Base-by-base conservation (phyloP, 1,140 invertebrate genomes). In the Leptopilina boulardi region DNA sequence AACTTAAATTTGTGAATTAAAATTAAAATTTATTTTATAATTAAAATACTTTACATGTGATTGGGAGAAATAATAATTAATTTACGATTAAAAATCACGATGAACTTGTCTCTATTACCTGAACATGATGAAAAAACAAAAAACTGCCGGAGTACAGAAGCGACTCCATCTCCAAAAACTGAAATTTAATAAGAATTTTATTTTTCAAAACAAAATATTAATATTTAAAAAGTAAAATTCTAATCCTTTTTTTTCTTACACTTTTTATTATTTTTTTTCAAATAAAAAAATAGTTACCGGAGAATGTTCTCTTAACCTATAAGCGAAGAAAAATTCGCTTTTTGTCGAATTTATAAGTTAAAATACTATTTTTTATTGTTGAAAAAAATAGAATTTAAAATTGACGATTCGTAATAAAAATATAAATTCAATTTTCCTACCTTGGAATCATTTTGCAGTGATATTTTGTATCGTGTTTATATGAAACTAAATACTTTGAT, bases 101-200 rank as follows among this genome's bases (percentile, higher is more conserved):
- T 11, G 4, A 70, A 26, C 9, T 41, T 38, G 34, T 70, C 34
- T 19, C 3, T 15, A 30, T 66, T 66, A 66, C 59, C 59, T 66
- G 26, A 66, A 66, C 59, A 66, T 66, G 59, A 66, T 30, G 59
- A 66, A 11, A 30, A 66, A 66, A 66, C 59, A 66, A 30, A 66
- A 66, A 13, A 66, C 23, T 3, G 11, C 11, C 59, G 15, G 59
- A 15, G 26, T 6, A 34, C 3, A 30, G 6, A 66, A 23, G 23
- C 11, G 23, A n/a, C 15, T 66, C 21, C 59, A 26, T 66, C 59
- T 66, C 13, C 59, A 3, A 66, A 66, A 34, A 30, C 59, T 66
- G 59, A 30, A 66, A 66, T n/a, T n/a, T 0, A 38, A 6, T 38
- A 9, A 2, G 9, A 9, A 38, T 38, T 38, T 38, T 6, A 34